phyloP scores from a whole-genome alignment of 2,797 vertebrate genomes.

The Manis crassicaudata region DNA sequence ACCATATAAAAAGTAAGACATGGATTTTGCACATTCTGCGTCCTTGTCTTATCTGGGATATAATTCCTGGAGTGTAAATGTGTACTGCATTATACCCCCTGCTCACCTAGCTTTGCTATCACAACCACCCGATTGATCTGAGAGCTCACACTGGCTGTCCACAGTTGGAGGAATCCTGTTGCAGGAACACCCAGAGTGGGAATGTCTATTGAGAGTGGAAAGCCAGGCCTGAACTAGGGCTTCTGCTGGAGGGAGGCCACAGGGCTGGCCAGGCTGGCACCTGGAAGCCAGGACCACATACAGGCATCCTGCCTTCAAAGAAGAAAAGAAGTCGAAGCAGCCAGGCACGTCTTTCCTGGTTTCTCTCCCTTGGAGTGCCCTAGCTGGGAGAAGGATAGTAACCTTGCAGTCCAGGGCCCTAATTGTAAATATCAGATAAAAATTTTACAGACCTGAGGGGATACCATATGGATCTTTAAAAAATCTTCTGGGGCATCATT shows the following conservation, averaged over 20 bases:
- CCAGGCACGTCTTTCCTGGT: background rate
- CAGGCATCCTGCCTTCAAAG: background rate
- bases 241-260: background rate
- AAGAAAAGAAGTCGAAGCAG: conserved; percentile 35
- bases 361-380: background rate
- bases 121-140: conserved; percentile 47
- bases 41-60: conserved; percentile 73
- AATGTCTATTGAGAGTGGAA: background rate
- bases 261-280: conserved; percentile 21
- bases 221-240: background rate
- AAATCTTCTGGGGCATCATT: conserved; percentile 67
- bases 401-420: conserved; percentile 64
- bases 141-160: conserved; percentile 63
- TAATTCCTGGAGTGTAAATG: conserved; percentile 79
- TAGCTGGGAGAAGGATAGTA: conserved; percentile 23
- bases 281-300: background rate
- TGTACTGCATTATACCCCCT: conserved; percentile 52
- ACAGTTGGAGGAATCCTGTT: conserved; percentile 17
- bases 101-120: conserved; percentile 57
- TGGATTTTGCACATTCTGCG: conserved; percentile 79
- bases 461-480: conserved; percentile 75
- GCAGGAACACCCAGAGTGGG: background rate
- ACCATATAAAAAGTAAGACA: conserved; percentile 82
- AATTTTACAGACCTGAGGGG: conserved; percentile 80
- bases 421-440: conserved; percentile 77